Evolutionary conservation across 2,888 invertebrate species (phyloP).

Genomic region (Luffia ferchaultella): DNA sequence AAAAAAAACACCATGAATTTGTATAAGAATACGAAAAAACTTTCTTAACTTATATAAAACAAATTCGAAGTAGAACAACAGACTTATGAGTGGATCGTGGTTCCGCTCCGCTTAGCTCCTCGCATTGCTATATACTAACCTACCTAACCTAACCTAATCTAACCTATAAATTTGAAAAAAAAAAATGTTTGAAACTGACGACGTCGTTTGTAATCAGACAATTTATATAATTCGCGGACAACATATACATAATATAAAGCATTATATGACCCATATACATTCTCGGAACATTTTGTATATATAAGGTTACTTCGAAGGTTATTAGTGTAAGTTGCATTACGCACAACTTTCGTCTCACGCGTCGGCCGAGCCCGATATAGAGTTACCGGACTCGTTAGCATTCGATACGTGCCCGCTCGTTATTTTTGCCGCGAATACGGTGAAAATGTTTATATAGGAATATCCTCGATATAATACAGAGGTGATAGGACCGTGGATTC

Average conservation of each 20-base stretch:
- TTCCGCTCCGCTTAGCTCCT: no score
- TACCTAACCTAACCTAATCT: background rate
- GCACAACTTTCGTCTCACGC: background rate
- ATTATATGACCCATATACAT: background rate
- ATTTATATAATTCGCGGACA: background rate
- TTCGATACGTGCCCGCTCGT: background rate
- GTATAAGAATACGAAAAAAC: no score
- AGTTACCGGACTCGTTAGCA: background rate
- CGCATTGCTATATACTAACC: background rate
- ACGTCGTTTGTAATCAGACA: background rate
- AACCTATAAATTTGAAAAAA: background rate
- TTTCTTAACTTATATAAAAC: no score
- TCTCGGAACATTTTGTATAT: background rate
- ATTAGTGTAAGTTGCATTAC: background rate
- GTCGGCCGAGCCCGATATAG: background rate
- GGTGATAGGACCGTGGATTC: no score
- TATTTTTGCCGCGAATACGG: background rate
- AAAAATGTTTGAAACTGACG: background rate
- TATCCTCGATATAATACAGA: no score
- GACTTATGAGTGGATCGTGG: no score
- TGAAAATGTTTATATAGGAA: background rate
- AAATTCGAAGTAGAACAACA: no score
- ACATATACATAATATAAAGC: background rate
- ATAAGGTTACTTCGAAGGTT: background rate
- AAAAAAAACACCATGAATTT: no score